A percentile compares a stretch with the other conserved stretches of the same genome.
phyloP scores from a whole-genome alignment of 2,797 vertebrate species.

The Lacerta agilis region DNA sequence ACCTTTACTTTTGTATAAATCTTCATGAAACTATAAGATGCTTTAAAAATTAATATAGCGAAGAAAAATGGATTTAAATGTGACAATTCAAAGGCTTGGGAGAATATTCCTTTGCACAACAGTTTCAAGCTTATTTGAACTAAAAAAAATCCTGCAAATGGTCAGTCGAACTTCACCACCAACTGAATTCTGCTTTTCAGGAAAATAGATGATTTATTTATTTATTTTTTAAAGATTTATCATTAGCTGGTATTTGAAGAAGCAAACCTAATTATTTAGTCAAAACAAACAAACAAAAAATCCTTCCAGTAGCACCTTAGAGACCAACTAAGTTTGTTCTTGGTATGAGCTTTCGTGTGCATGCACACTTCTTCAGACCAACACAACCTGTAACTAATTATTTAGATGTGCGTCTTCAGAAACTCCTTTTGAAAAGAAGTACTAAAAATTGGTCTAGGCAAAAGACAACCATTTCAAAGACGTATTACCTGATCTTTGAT shows the following conservation, averaged over 20 bases:
- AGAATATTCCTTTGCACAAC: conserved; percentile 62
- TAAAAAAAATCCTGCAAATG: conserved; percentile 56
- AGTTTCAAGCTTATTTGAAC: conserved; percentile 56
- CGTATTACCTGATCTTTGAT: conserved; percentile 33
- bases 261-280: conserved; percentile 57
- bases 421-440: conserved; percentile 53
- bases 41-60: conserved; percentile 47
- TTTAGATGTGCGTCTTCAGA: conserved; percentile 27
- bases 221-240: conserved; percentile 12
- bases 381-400: conserved; percentile 47
- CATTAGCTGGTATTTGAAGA: conserved; percentile 60
- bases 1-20: neutral
- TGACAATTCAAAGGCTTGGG: conserved; percentile 56
- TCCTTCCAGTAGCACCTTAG: no score
- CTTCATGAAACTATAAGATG: neutral
- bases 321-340: no score
- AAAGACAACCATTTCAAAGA: neutral
- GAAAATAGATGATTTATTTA: conserved; percentile 64
- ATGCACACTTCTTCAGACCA: no score
- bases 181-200: conserved; percentile 55
- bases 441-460: neutral
- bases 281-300: no score
- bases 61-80: conserved; percentile 61
- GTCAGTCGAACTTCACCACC: conserved; percentile 55
- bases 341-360: no score